Evolutionary conservation across 2,113 vertebrate species (phyloP), one percentile per base, ranked within the genome.

Genomic region (Seriola aureovittata): DNA sequence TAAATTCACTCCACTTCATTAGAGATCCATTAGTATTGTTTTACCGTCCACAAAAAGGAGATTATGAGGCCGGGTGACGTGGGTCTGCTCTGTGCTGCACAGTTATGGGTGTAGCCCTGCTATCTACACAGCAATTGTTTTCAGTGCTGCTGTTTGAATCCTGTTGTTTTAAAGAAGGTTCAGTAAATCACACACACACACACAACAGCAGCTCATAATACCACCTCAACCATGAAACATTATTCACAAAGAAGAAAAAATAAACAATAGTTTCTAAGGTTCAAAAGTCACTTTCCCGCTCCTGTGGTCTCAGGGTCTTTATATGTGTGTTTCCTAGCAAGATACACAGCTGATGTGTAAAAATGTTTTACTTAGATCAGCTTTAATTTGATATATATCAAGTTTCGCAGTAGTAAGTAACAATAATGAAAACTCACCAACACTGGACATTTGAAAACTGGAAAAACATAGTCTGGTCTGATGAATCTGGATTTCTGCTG

Each of bases 11-110:
- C 40, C 10, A 16, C 5, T 19, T 44, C 25, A 74, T 89, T 59
- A 75, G 7, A 63, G 19, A 66, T 62, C 54, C 70, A 84, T 86
- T 81, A 69, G 54, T 59, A 52, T 68, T 84, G 78, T 84, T 62
- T 75, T 55, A 80, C 68, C 7, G 8, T 76, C 76, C 68, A 84
- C 72, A 57, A 68, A 58, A 69, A 80, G 54, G 17, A 60, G 36
- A 80, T 75, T 8, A 10, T 48, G 57, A 38, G 13, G 7, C 54
- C 54, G 17, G 5, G 3, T 65, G n/a, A 50, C 58, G 34, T 74
- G 34, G 19, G 23, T 25, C n/a, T n/a, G 23, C 42, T 59, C 59
- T 23, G 1, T 8, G 32, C 3, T 48, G 50, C n/a, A 23, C 1
- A 17, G 50, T 21, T 6, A 25, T 55, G 63, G 75, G 69, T 55